Evolutionary conservation across 1,140 invertebrate genomes (phyloP).

Genomic region (Euura saliciscinereae): DNA sequence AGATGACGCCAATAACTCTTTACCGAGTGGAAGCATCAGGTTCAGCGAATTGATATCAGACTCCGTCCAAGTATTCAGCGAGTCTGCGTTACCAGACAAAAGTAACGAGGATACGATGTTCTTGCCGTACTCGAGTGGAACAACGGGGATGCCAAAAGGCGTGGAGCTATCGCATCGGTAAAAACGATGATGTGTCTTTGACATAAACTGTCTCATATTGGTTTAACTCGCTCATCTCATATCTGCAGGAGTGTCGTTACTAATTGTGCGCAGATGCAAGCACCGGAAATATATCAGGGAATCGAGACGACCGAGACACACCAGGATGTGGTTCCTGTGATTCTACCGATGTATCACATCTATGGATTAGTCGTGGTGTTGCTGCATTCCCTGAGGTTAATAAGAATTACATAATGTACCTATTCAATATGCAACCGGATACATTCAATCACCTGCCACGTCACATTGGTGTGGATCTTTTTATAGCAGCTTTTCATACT

Average conservation of each 20-base stretch:
- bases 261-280: conserved; percentile 51
- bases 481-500: no score
- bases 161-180: conserved; percentile 76
- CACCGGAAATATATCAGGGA: conserved; percentile 8
- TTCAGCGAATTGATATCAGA: conserved; percentile 46
- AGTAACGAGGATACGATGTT: conserved; percentile 60
- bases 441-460: no score
- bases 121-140: conserved; percentile 82
- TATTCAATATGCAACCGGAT: background rate
- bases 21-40: conserved; percentile 62
- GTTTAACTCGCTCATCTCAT: no score
- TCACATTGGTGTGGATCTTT: no score
- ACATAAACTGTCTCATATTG: no score
- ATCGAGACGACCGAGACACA: conserved; percentile 47
- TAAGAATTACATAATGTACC: no score
- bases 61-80: conserved; percentile 31
- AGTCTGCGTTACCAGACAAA: conserved; percentile 49
- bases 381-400: conserved; percentile 57
- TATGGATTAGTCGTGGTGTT: conserved; percentile 70
- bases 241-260: conserved; percentile 59
- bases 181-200: no score
- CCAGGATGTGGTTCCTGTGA: conserved; percentile 64
- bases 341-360: conserved; percentile 85
- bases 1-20: conserved; percentile 52
- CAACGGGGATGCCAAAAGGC: conserved; percentile 88